Base-by-base conservation (phyloP, 2,797 vertebrate species). In the Lateolabrax maculatus region DNA sequence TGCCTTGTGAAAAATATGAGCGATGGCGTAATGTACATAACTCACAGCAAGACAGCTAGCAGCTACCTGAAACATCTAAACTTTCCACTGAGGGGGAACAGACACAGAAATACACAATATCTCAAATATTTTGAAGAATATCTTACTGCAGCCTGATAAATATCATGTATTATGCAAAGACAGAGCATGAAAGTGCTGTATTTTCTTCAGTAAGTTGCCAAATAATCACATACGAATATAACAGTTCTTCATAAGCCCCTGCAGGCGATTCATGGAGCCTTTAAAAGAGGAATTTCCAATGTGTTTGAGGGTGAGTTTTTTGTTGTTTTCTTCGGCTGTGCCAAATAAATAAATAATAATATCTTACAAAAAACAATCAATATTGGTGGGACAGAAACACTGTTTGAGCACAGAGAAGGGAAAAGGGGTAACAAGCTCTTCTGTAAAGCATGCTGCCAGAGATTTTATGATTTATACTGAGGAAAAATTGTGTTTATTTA, bases 1-100 rank as follows among this genome's bases (percentile, higher is more conserved):
- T 37, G 86, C 82, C 84, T 68, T 48, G 44, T 86, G 81, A 90
- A 89, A 90, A 83, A 89, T 87, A 88, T 29, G 84, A 89, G 78
- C 69, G 21, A 53, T 49, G 41, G 62, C 56, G 31, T 86, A 43
- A 75, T 52, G 75, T 48, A 2, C 63, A 68, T 87, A 84, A 87
- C 76, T 90, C 83, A 87, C 13, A 51, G 75, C 29, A 0, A 43
- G 71, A 81, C 84, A 65, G 74, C 55, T 21, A 69, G 79, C 83
- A 69, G 81, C 87, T 90, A 89, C 87, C 87, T 85, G 88, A 89
- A 87, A 84, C 79, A 67, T 83, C 57, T 39, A 55, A 51, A 74
- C 55, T 48, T 81, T 72, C 79, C 36, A 76, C 43, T 15, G 18
- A 61, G 62, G 16, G 43, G 41, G 8, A 70, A 37, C 39, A 64